phyloP scores from a whole-genome alignment of 2,888 invertebrate species.

The Eilema sororculum region DNA sequence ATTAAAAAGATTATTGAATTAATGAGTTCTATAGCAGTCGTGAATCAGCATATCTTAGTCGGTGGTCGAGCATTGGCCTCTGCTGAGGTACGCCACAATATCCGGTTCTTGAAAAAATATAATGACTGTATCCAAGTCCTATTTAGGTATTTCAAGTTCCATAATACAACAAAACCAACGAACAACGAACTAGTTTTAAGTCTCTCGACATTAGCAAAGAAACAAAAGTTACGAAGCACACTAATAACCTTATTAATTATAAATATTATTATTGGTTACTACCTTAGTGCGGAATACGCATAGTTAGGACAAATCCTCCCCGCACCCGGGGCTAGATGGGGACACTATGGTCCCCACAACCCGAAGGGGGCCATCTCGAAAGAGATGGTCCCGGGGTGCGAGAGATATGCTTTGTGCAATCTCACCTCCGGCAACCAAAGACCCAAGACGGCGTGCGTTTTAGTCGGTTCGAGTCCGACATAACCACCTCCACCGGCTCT shows the following conservation, averaged over 20 bases:
- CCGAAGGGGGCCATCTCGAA: no score
- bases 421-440: no score
- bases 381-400: no score
- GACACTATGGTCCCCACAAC: no score
- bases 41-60: conserved; percentile 20
- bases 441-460: no score
- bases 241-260: not conserved
- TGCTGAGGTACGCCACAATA: conserved; percentile 16
- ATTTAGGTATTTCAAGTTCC: not conserved
- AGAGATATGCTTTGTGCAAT: no score
- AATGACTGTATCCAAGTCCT: conserved; percentile 14
- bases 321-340: no score
- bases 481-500: no score
- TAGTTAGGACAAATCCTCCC: no score
- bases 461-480: no score
- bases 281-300: no score
- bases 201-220: not conserved
- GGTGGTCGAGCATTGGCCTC: conserved; percentile 18
- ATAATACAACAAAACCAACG: not conserved
- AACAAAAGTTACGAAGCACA: not conserved
- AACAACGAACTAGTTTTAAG: not conserved
- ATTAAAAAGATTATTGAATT: conserved; percentile 8
- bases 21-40: conserved; percentile 12
- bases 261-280: not conserved
- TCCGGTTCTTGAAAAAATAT: conserved; percentile 19